A percentile compares a stretch with the other conserved stretches of the same genome.
These are phyloP conservation scores for Agriopis aurantiaria DNA, from an alignment of 2,888 invertebrate genomes.

Conservation along the genomic window DNA sequence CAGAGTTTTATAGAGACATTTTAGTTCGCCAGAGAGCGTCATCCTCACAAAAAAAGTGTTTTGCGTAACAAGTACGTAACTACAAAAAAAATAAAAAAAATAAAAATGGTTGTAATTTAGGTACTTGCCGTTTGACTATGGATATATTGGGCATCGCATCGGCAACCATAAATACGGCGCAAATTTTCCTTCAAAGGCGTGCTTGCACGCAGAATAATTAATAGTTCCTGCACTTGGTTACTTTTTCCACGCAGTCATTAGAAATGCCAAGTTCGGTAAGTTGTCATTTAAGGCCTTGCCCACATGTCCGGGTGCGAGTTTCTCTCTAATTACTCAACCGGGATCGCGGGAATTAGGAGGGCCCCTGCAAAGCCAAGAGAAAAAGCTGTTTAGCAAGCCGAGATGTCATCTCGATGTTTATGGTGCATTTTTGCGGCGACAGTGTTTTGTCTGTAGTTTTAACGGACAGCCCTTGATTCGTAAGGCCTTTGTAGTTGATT, in stretches of 20 bases:
- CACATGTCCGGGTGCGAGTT: slow-evolving; percentile 64
- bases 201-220: background rate
- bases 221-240: slow-evolving; percentile 7
- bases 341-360: slow-evolving; percentile 67
- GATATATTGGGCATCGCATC: background rate
- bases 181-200: background rate
- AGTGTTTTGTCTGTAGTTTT: background rate
- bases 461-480: no score
- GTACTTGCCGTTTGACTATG: background rate
- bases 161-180: background rate
- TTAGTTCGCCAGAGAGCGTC: no score
- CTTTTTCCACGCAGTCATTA: slow-evolving; percentile 60
- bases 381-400: slow-evolving; percentile 58
- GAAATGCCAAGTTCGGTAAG: slow-evolving; percentile 59
- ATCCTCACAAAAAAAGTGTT: no score
- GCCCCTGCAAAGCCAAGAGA: slow-evolving; percentile 56
- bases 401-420: slow-evolving; percentile 41
- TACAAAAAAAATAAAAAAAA: no score
- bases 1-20: no score
- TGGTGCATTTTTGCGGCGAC: slow-evolving; percentile 30
- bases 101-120: no score
- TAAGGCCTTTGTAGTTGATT: no score
- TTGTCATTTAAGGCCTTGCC: slow-evolving; percentile 48
- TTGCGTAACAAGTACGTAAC: no score
- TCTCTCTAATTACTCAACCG: slow-evolving; percentile 69